These are phyloP conservation scores for Lagorchestes hirsutus DNA, from an alignment of 2,797 vertebrate species.

Conservation along the genomic window DNA sequence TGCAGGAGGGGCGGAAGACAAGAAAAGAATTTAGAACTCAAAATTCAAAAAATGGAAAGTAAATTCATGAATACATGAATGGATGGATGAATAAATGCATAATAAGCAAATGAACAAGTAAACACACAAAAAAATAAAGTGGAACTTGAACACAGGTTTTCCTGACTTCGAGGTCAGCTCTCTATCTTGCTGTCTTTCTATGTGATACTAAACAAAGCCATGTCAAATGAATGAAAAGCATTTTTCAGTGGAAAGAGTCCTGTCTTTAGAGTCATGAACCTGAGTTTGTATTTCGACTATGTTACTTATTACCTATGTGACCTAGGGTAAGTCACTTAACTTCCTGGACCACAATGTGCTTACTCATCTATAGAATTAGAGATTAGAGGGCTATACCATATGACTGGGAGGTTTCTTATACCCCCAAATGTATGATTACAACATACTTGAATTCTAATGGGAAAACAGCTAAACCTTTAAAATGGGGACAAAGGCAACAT, in stretches of 20 bases:
- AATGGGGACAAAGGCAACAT: neutral
- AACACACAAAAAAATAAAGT: neutral
- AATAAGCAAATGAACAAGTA: neutral
- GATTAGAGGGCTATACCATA: neutral
- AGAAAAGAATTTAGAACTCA: neutral
- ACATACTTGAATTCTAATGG: neutral
- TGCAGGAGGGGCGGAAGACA: neutral
- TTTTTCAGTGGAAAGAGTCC: neutral
- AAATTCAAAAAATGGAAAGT: neutral
- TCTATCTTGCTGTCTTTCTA: neutral
- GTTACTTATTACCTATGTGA: neutral
- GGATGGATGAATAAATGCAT: neutral
- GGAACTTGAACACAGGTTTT: neutral
- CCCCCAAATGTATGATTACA: neutral
- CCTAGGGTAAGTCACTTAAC: neutral
- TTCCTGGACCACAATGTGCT: neutral
- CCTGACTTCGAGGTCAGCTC: neutral
- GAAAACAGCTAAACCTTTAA: constrained; percentile 25
- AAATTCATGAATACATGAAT: neutral
- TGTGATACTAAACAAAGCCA: neutral
- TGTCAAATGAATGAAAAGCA: neutral
- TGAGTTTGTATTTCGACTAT: neutral
- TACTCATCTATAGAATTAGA: neutral
- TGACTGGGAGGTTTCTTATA: constrained; percentile 7
- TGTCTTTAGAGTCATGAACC: neutral